Conservation (phyloP, 2,797 vertebrate genomes). For the Trichosurus vulpecula region DNA sequence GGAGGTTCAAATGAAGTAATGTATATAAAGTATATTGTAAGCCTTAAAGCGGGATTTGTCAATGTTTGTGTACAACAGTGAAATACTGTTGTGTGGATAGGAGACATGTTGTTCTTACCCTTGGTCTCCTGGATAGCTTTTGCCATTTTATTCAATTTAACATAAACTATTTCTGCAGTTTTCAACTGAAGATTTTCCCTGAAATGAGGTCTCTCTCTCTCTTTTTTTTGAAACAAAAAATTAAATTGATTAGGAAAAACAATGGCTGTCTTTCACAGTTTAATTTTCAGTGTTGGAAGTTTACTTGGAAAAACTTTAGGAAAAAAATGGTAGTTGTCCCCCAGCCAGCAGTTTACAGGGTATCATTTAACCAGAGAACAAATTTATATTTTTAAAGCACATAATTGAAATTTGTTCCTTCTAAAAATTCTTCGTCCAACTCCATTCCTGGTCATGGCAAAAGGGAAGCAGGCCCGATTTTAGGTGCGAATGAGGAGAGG, state of each 20-base stretch:
- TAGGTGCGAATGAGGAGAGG: neutral
- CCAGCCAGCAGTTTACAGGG: conserved; percentile 35
- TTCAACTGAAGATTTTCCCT: conserved; percentile 53
- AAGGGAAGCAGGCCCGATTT: neutral
- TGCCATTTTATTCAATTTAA: conserved; percentile 71
- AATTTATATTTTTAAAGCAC: conserved; percentile 10
- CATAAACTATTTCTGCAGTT: conserved; percentile 71
- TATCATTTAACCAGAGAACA: conserved; percentile 15
- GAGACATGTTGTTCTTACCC: conserved; percentile 41
- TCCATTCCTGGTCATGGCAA: neutral
- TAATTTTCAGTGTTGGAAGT: conserved; percentile 58
- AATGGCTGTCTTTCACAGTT: conserved; percentile 65
- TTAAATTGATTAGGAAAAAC: conserved; percentile 70
- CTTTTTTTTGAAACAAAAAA: conserved; percentile 50
- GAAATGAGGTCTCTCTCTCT: conserved; percentile 58
- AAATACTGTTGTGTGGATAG: no score
- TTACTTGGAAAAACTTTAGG: conserved; percentile 51
- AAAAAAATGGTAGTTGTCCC: conserved; percentile 38
- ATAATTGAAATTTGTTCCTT: neutral
- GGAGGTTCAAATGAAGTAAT: neutral
- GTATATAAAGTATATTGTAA: neutral
- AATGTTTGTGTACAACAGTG: no score
- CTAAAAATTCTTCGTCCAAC: neutral
- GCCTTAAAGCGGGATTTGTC: neutral
- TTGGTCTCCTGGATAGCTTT: conserved; percentile 60